phyloP scores from a whole-genome alignment of 2,888 invertebrate genomes.

The Drosophila gaucha region DNA sequence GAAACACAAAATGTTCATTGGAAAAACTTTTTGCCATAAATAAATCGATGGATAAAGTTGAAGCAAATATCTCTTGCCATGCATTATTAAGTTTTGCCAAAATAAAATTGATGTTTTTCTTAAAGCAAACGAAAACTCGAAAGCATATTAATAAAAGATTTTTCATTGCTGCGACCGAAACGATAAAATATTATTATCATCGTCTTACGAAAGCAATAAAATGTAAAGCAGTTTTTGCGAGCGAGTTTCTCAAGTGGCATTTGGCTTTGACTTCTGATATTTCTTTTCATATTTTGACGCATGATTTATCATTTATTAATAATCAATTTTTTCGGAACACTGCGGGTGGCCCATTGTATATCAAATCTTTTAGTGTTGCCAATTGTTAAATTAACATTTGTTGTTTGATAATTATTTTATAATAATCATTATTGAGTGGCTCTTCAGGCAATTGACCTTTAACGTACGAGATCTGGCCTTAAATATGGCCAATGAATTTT shows the following conservation, averaged over 20 bases:
- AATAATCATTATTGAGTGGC: conserved; percentile 37
- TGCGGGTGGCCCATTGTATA: conserved; percentile 29
- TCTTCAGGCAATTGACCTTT: conserved; percentile 59
- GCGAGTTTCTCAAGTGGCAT: conserved; percentile 30
- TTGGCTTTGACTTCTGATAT: conserved; percentile 10
- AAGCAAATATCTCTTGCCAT: conserved; percentile 13
- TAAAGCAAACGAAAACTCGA: conserved; percentile 13
- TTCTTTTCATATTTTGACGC: conserved; percentile 44
- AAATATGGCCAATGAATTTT: conserved; percentile 20
- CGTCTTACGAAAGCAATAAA: conserved; percentile 56
- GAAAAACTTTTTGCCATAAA: conserved; percentile 40
- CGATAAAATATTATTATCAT: conserved; percentile 55
- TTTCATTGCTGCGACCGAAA: conserved; percentile 29
- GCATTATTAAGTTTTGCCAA: conserved; percentile 63
- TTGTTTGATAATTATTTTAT: conserved; percentile 14
- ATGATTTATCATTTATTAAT: conserved; percentile 76
- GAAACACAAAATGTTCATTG: conserved; percentile 9
- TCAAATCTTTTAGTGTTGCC: conserved; percentile 15
- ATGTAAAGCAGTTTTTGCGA: conserved; percentile 36
- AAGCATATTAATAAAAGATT: conserved; percentile 45
- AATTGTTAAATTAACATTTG: conserved; percentile 44
- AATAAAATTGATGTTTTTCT: conserved; percentile 42
- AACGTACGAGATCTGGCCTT: conserved; percentile 25
- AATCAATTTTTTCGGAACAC: conserved; percentile 19
- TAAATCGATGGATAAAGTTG: conserved; percentile 38